Percentiles rank a stretch among this genome's conserved stretches.
phyloP scores from a whole-genome alignment of 2,888 invertebrate genomes.

The Melieria crassipennis region DNA sequence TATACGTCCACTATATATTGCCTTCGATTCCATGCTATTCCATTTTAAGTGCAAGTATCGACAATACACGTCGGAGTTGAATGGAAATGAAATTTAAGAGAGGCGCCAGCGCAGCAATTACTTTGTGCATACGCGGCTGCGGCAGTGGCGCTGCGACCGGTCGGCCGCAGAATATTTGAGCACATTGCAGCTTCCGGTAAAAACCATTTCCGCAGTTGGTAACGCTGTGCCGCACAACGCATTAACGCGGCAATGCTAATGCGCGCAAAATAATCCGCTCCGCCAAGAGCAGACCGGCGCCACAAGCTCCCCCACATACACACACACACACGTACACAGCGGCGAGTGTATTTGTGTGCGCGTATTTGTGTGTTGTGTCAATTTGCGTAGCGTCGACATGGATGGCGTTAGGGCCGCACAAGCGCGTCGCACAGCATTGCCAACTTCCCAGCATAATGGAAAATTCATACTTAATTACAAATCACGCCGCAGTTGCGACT shows the following conservation, averaged over 20 bases:
- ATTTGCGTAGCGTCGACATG: not conserved
- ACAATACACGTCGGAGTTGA: not conserved
- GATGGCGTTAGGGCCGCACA: not conserved
- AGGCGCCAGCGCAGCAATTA: slow-evolving; percentile 15
- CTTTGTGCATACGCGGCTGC: slow-evolving; percentile 12
- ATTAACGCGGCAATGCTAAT: not conserved
- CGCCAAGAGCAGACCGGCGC: not conserved
- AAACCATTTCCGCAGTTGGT: not conserved
- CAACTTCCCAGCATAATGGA: slow-evolving; percentile 46
- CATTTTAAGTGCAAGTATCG: not conserved
- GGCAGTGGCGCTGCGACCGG: not conserved
- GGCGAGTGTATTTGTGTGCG: not conserved
- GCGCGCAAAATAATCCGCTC: not conserved
- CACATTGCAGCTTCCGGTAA: not conserved
- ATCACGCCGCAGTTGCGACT: slow-evolving; percentile 24
- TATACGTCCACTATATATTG: not conserved
- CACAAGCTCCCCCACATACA: not conserved
- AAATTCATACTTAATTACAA: slow-evolving; percentile 37
- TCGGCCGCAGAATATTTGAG: not conserved
- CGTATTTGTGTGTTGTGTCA: no score
- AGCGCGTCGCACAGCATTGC: slow-evolving; percentile 59
- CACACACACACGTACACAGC: not conserved
- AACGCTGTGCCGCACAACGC: not conserved
- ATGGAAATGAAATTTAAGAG: slow-evolving; percentile 19
- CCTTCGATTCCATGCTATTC: not conserved